Evolutionary conservation across 2,888 invertebrate species (phyloP), one percentile per base, ranked within the genome.

Genomic region (Plusia festucae): DNA sequence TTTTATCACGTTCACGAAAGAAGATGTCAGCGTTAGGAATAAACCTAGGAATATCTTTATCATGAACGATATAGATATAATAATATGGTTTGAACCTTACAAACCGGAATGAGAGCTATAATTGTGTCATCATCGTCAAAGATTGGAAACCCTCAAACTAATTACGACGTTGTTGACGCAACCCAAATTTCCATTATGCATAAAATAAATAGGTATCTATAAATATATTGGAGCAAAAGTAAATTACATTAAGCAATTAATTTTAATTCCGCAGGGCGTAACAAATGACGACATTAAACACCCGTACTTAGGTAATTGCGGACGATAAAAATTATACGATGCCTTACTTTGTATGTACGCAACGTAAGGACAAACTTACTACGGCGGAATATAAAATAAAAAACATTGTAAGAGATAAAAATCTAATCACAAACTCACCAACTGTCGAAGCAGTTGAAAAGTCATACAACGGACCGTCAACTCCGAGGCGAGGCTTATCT

Each of bases 401-500:
- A 67, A 58, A 16, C 49, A 63, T 60, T 60, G 44, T 7, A 18
- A 61, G 34, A 67, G 67, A 72, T 68, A 75, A 79, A 78, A 76
- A 70, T 73, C 72, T 64, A 76, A 71, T 78, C 58, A 67, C 60
- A 78, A 70, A 82, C 81, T 81, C 70, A 81, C 81, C 81, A 73
- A 78, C 77, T 79, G 82, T 73, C 71, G 71, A 70, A 76, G 63
- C 80, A 68, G 67, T 78, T 82, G 66, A 70, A 86, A 84, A 83
- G 79, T 76, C 80, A 76, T 69, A 76, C 79, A 78, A 70, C 67
- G 74, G 67, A 76, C 77, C 83, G 82, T 79, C 81, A 81, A 82
- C 75, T 75, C 80, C 74, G 73, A 68, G 73, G 67, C 73, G 81
- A 76, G 82, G 67, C 83, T 84, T 85, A 85, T 87, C 83, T 86